Percentiles rank a stretch among this genome's conserved stretches.
Conservation (phyloP, 2,797 vertebrate genomes). For the Gymnopithys bicolor region DNA sequence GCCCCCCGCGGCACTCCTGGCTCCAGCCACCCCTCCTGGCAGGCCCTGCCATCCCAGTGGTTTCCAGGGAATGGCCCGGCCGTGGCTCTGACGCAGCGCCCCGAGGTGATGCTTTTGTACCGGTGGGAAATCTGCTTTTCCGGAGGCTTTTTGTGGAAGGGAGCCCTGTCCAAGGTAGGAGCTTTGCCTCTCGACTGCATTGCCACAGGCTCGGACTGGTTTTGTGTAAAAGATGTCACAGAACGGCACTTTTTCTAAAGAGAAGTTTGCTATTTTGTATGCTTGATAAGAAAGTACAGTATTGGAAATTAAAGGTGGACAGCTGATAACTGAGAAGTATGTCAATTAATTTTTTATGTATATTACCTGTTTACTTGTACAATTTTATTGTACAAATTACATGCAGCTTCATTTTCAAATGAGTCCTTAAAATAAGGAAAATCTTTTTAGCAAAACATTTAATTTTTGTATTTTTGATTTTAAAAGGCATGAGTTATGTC, state of each 20-base stretch:
- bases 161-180: slow-evolving; percentile 72
- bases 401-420: slow-evolving; percentile 95
- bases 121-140: slow-evolving; percentile 71
- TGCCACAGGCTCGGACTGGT: slow-evolving; percentile 78
- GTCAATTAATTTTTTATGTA: slow-evolving; percentile 95
- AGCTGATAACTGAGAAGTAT: slow-evolving; percentile 88
- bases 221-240: slow-evolving; percentile 82
- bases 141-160: slow-evolving; percentile 77
- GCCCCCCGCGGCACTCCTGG: not conserved
- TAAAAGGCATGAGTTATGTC: slow-evolving; percentile 97
- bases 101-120: slow-evolving; percentile 79
- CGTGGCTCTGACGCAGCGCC: slow-evolving; percentile 75
- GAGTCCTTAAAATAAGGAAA: slow-evolving; percentile 96
- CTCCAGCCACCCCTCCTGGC: accelerated
- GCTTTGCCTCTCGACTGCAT: slow-evolving; percentile 82
- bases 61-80: slow-evolving; percentile 1
- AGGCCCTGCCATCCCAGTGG: not conserved
- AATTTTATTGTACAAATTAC: slow-evolving; percentile 95
- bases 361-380: slow-evolving; percentile 98
- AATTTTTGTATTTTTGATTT: slow-evolving; percentile 98
- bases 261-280: slow-evolving; percentile 89
- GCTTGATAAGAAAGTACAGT: slow-evolving; percentile 86
- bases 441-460: slow-evolving; percentile 90
- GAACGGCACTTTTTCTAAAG: slow-evolving; percentile 88
- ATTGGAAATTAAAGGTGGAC: slow-evolving; percentile 87